phyloP scores from a whole-genome alignment of 2,113 vertebrate species.

The Nothobranchius furzeri region DNA sequence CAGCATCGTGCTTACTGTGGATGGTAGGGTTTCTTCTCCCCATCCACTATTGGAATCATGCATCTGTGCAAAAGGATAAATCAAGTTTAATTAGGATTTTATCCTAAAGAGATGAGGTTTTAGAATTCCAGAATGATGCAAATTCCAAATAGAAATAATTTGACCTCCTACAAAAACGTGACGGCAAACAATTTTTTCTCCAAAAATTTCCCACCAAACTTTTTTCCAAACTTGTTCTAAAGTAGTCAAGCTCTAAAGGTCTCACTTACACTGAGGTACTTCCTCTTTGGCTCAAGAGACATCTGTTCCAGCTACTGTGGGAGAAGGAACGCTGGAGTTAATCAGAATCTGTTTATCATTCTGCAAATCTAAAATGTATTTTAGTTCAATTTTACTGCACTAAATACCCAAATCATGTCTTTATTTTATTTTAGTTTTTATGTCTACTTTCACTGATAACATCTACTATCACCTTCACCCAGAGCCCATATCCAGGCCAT shows the following conservation, averaged over 20 bases:
- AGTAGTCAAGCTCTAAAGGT: no score
- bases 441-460: no score
- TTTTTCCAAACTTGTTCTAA: no score
- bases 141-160: neutral
- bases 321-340: neutral
- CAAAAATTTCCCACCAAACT: no score
- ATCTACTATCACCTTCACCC: conserved; percentile 3
- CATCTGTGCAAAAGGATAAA: neutral
- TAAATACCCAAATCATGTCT: no score
- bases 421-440: no score
- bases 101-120: neutral
- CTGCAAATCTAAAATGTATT: neutral
- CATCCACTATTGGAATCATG: no score
- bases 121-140: neutral
- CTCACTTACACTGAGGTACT: no score
- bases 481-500: conserved; percentile 90
- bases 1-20: conserved; percentile 92
- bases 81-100: neutral
- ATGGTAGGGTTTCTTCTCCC: conserved; percentile 80
- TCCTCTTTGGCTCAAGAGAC: no score
- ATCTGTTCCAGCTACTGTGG: no score
- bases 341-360: conserved; percentile 3
- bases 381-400: neutral
- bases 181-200: no score
- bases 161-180: no score